phyloP scores from a whole-genome alignment of 2,797 vertebrate species.

The Amazona ochrocephala region DNA sequence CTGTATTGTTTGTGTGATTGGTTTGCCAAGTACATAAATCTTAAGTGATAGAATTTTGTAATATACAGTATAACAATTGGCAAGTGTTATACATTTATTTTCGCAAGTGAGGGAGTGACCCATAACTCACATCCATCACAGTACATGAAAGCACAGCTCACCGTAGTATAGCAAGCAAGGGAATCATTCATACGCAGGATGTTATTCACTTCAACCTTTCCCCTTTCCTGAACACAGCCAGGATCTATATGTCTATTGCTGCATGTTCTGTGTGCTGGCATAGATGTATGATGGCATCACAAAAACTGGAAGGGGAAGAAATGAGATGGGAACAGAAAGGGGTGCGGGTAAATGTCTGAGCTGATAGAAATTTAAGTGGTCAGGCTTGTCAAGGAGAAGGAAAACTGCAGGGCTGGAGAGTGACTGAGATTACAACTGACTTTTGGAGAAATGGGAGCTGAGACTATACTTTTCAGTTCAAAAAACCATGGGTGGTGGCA shows the following conservation, averaged over 20 bases:
- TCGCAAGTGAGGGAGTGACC: slow-evolving; percentile 63
- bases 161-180: slow-evolving; percentile 34
- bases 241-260: slow-evolving; percentile 52
- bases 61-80: slow-evolving; percentile 44
- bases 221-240: slow-evolving; percentile 20
- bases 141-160: slow-evolving; percentile 50
- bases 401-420: slow-evolving; percentile 20
- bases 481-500: not conserved
- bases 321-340: slow-evolving; percentile 52
- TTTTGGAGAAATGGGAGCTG: slow-evolving; percentile 28
- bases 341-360: slow-evolving; percentile 8
- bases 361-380: slow-evolving; percentile 60
- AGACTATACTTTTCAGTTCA: slow-evolving; percentile 4
- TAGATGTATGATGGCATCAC: slow-evolving; percentile 56
- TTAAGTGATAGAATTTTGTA: slow-evolving; percentile 44
- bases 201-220: slow-evolving; percentile 68
- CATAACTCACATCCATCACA: slow-evolving; percentile 67
- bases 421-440: slow-evolving; percentile 41
- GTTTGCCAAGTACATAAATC: slow-evolving; percentile 42
- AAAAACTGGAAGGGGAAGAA: slow-evolving; percentile 58
- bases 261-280: slow-evolving; percentile 35
- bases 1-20: not conserved
- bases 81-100: slow-evolving; percentile 65
- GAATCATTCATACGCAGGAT: slow-evolving; percentile 49
- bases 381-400: slow-evolving; percentile 61